These are phyloP conservation scores for Ceuthmochares aereus DNA, from an alignment of 2,113 vertebrate species.

Conservation along the genomic window DNA sequence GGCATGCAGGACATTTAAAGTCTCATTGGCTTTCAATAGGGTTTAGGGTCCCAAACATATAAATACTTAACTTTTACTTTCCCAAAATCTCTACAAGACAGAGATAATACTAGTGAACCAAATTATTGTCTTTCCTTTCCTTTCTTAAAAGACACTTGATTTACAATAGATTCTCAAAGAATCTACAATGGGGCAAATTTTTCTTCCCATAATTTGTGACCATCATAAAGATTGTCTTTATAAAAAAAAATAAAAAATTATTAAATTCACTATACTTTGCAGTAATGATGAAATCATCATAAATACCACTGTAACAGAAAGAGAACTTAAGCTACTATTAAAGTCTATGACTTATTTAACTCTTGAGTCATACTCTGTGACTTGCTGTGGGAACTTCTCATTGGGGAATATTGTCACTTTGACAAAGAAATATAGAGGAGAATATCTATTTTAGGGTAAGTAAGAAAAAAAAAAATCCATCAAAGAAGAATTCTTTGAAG, in stretches of 20 bases:
- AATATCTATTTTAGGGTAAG: not conserved
- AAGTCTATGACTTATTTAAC: not conserved
- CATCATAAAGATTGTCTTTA: not conserved
- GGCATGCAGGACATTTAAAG: accelerated
- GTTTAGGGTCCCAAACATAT: not conserved
- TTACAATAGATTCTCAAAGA: not conserved
- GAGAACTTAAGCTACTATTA: not conserved
- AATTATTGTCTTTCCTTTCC: not conserved
- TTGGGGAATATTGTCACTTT: not conserved
- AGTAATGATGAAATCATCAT: not conserved
- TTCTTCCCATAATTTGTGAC: not conserved
- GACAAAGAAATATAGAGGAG: not conserved
- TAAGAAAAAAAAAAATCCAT: too few species aligned
- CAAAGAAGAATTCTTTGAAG: not conserved
- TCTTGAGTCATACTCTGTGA: not conserved
- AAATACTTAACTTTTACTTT: not conserved
- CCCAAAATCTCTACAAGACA: not conserved
- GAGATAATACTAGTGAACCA: too few species aligned
- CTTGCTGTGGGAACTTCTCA: not conserved
- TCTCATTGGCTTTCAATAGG: not conserved
- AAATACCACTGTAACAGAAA: not conserved
- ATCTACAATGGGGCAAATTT: not conserved
- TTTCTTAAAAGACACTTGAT: not conserved
- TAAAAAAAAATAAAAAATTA: not conserved
- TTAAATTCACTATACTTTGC: not conserved